Base-by-base conservation (phyloP, 1,140 invertebrate species). In the Drosophila parvula region DNA sequence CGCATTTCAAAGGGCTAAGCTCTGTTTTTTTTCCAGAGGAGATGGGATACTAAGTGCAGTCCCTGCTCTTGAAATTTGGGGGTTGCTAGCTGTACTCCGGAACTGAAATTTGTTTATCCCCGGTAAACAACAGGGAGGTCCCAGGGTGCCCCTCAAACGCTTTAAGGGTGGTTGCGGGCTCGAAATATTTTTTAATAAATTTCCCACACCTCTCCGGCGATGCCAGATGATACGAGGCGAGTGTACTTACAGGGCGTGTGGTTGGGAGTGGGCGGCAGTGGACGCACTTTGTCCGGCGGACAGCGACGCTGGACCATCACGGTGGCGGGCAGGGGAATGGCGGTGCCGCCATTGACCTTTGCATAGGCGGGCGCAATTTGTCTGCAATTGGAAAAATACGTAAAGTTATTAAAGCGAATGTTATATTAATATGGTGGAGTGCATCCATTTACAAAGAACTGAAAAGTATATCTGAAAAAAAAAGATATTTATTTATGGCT, bases 221-320 rank as follows among this genome's bases (percentile, higher is more conserved):
- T 14, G 51, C 34, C 50, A n/a, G 40, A 18, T 16, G 57, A 34
- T 32, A 18, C 12, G 40, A 4, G 47, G 28, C 14, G 36, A 14
- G 50, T 73, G 44, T 73, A 92, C 91, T 92, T 82, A 92, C 91
- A 90, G 81, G 93, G 94, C 90, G 92, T 92, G 81, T 95, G 94
- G 71, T 93, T 93, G 67, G 94, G 93, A 8, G 94, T 94, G 36
- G 94, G 93, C 4, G 95, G 94, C 74, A 95, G 93, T 9, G 95
- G 95, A 74, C 95, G 93, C 78, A 95, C 94, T 93, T 96, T 96
- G 93, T 96, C 95, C 77, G 95, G 95, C 43, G 95, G 95, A 88
- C 95, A 95, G 92, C 95, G 93, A 77, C 95, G 93, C 64, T 94
- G 94, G n/a, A 95, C 95, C 79, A 95, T 93, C 34, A 95, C 95